Conservation (phyloP, 2,113 vertebrate genomes). For the pig (Sus scrofa) region DNA sequence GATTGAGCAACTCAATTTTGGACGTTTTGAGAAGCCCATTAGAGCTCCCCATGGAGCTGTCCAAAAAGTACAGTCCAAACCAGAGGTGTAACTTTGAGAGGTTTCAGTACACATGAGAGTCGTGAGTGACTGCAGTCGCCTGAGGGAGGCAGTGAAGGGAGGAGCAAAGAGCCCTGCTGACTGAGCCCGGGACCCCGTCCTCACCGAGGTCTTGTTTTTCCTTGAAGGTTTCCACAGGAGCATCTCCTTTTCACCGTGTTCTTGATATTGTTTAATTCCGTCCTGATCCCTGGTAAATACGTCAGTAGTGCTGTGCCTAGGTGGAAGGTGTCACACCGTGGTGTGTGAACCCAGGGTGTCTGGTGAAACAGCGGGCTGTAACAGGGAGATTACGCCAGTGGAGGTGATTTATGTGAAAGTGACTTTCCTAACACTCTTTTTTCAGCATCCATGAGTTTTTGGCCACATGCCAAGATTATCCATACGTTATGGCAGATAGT, state of each 20-base stretch:
- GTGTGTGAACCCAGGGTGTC: background rate
- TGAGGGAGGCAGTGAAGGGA: background rate
- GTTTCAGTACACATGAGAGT: background rate
- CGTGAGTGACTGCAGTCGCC: background rate
- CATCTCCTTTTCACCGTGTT: conserved; percentile 27
- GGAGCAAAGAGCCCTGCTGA: background rate
- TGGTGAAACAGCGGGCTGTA: background rate
- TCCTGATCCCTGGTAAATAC: background rate
- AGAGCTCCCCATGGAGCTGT: background rate
- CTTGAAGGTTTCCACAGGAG: background rate
- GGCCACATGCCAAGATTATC: conserved; percentile 93
- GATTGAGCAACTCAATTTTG: background rate
- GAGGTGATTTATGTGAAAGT: background rate
- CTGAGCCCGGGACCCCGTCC: background rate
- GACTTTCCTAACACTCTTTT: conserved; percentile 64
- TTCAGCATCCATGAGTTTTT: conserved; percentile 93
- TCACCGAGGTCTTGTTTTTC: background rate
- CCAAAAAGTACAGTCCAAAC: background rate
- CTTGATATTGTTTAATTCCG: background rate
- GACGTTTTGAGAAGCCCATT: background rate
- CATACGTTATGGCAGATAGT: conserved; percentile 95
- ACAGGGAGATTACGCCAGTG: background rate
- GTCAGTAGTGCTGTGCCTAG: background rate
- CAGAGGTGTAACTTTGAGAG: background rate
- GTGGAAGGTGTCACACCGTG: background rate